Base-by-base conservation (phyloP, 2,797 vertebrate genomes). In the Pithecia hirsuta region DNA sequence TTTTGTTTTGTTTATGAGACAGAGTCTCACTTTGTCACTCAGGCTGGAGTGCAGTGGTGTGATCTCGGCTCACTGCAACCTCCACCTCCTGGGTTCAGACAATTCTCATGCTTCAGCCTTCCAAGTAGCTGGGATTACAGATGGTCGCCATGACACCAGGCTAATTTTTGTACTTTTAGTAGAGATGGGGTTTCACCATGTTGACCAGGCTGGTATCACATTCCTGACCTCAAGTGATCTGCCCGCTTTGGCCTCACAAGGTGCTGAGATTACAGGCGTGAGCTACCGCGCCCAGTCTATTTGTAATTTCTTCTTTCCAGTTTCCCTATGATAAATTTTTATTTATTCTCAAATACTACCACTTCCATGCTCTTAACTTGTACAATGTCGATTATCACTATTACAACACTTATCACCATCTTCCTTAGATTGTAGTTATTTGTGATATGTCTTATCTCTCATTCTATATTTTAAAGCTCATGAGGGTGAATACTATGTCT, bases 381-480 rank as follows among this genome's bases (percentile, higher is more conserved):
- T 64, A 70, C 39, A 61, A 2, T 61, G 44, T 46, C 48, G 84
- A 15, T 75, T 89, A 39, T 52, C 22, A 17, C 84, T 48, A 59
- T 41, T 80, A 81, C 46, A 75, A 74, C 17, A 89, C 44, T 89
- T 64, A 64, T 30, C 28, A 55, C 46, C 85, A 61, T 89, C 7
- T 92, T 81, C 46, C 46, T 89, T 92, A 80, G 46, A 79, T 85
- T 84, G n/a, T 10, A 57, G n/a, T 59, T 84, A 48, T 89, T 89
- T 80, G 52, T 28, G 6, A 80, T 75, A 74, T 26, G 26, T 91
- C 36, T 91, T 75, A 9, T 41, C 39, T 92, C 5, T 79, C 44
- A 80, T 74, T 95, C 48, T 87, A 11, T 28, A 70, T 82, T 93
- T 79, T 81, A 67, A 92, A 85, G 75, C 48, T 75, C 89, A 50